Evolutionary conservation across 2,797 vertebrate genomes (phyloP), one percentile per base, ranked within the genome.

Genomic region (Setipinna tenuifilis): DNA sequence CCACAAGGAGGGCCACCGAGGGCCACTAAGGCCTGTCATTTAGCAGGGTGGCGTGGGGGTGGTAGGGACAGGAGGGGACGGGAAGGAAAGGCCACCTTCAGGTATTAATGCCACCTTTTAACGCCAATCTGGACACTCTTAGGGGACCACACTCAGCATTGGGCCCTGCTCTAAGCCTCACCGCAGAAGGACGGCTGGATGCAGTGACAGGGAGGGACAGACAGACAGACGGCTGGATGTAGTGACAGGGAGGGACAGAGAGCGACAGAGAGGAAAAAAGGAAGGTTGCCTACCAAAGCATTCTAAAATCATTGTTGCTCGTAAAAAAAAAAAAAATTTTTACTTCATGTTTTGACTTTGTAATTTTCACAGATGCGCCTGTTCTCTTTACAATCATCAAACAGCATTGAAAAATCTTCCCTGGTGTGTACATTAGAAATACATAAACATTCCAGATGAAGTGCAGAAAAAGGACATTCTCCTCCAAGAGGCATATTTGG

Each of bases 51-150:
- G 89, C 88, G 89, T 86, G 89, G 91, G 35, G 89, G 91, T 90
- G 46, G 4, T 48, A 10, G 3, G 46, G 4, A 48, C 46, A 10
- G 46, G 46, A 48, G 46, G 46, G 46, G 46, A 48, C 9, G 7
- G 7, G 50, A 90, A 83, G 83, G 83, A 61, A 41, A 71, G 85
- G 86, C 80, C 84, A 90, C 92, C 89, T 91, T 78, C 87, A 89
- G 88, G 87, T 92, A 92, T 91, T 93, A 93, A 94, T 93, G 93
- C 92, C 92, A 91, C 92, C 89, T 94, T 94, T 92, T 93, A 94
- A 92, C 91, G 90, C 92, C 92, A 90, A 93, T 94, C 94, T 94
- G 87, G 90, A 78, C 31, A 78, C 7, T 14, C 50, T 54, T 7
- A 54, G 50, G 50, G 50, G 50, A 54, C 3, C 50, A 54, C 9